Conservation (phyloP, 2,888 invertebrate species). For the Rotaria macrura region DNA sequence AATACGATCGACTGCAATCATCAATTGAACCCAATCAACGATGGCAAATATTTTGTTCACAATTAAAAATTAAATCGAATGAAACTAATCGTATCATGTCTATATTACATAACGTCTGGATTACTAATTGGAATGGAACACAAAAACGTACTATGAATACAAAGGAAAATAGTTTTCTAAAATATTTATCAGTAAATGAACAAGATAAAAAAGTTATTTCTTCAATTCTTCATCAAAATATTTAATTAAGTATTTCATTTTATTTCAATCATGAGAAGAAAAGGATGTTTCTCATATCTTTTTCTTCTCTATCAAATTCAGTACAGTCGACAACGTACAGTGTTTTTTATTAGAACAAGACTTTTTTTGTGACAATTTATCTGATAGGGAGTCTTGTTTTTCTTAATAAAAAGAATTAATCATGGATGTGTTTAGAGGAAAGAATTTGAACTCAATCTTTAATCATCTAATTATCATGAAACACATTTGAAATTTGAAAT, state of each 20-base stretch:
- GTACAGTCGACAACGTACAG: neutral
- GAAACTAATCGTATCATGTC: neutral
- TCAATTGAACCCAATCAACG: neutral
- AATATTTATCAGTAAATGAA: neutral
- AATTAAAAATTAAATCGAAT: neutral
- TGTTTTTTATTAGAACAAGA: neutral
- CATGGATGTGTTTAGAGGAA: neutral
- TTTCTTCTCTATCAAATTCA: neutral
- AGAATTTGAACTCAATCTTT: neutral
- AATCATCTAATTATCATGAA: neutral
- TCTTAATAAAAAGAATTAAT: neutral
- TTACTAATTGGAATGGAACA: neutral
- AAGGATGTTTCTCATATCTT: neutral
- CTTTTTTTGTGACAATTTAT: neutral
- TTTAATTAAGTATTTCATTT: neutral
- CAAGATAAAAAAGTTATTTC: neutral
- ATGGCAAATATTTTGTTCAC: neutral
- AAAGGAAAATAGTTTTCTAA: neutral
- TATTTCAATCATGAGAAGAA: neutral
- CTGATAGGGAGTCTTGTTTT: neutral
- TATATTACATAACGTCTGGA: neutral
- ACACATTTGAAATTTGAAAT: neutral
- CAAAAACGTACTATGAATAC: too few species aligned
- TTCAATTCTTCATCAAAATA: neutral
- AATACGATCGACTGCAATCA: neutral